These are phyloP conservation scores for Marisa cornuarietis DNA, from an alignment of 1,140 invertebrate species.

Conservation along the genomic window DNA sequence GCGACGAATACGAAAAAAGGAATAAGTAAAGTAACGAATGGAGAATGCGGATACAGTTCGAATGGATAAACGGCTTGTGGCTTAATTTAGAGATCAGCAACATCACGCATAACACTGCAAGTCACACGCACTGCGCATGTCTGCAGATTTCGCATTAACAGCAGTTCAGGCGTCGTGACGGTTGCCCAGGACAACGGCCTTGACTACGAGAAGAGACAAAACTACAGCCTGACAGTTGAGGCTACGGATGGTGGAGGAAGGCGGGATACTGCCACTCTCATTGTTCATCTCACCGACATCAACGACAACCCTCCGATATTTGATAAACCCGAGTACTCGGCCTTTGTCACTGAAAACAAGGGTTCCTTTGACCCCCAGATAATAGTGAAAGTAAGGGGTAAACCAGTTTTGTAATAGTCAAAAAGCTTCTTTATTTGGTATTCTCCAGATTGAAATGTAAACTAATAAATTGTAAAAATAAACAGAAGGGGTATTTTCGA, in stretches of 20 bases:
- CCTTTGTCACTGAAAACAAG: slow-evolving; percentile 4
- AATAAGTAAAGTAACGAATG: too few relatives aligned
- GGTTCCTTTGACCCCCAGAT: neutral
- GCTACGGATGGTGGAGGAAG: slow-evolving; percentile 83
- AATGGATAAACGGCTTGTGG: too few relatives aligned
- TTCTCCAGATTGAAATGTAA: too few relatives aligned
- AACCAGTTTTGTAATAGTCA: too few relatives aligned
- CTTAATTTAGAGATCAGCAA: too few relatives aligned
- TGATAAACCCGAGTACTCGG: slow-evolving; percentile 6
- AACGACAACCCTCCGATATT: slow-evolving; percentile 50
- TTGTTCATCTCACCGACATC: slow-evolving; percentile 31
- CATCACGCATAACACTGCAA: too few relatives aligned
- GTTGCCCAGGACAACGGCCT: slow-evolving; percentile 61
- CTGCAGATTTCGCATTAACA: slow-evolving; percentile 24
- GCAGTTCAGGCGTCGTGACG: slow-evolving; percentile 19
- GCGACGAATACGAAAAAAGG: too few relatives aligned
- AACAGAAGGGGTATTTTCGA: too few relatives aligned
- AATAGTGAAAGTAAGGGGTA: neutral
- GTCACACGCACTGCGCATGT: neutral
- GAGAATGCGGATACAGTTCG: too few relatives aligned
- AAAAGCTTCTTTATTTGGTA: too few relatives aligned
- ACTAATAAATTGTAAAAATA: too few relatives aligned
- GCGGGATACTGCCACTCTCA: slow-evolving; percentile 27
- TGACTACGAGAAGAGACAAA: slow-evolving; percentile 84
- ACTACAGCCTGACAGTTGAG: slow-evolving; percentile 89